phyloP scores from a whole-genome alignment of 2,113 vertebrate genomes.

The Neomonachus schauinslandi region DNA sequence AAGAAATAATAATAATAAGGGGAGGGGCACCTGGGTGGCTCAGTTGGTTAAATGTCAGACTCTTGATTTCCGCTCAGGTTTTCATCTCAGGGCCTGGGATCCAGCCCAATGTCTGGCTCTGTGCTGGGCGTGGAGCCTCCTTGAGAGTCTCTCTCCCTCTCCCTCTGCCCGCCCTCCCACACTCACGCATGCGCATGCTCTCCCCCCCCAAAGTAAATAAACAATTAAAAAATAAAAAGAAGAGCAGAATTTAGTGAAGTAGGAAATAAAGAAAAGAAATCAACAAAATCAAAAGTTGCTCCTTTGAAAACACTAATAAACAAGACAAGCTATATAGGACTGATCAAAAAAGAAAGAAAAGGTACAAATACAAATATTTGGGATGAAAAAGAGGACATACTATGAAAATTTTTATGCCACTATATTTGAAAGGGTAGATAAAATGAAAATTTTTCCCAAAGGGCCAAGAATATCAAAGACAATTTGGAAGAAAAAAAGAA shows the following conservation, averaged over 20 bases:
- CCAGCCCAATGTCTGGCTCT: background rate
- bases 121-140: background rate
- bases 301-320: slow-evolving; percentile 32
- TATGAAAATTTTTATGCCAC: background rate
- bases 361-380: background rate
- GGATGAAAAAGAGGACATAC: background rate
- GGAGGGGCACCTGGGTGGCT: background rate
- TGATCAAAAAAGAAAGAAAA: background rate
- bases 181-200: background rate
- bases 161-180: background rate
- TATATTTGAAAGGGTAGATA: slow-evolving; percentile 41
- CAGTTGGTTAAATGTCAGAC: background rate
- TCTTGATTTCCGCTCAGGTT: background rate
- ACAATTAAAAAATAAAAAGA: background rate
- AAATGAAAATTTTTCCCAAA: background rate
- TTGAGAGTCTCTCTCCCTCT: background rate
- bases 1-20: background rate
- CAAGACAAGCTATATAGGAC: background rate
- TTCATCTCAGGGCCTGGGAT: background rate
- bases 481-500: background rate
- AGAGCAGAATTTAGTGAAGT: background rate
- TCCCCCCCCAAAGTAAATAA: background rate
- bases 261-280: background rate
- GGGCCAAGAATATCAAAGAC: background rate
- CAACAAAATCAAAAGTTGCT: background rate